A percentile compares a stretch with the other conserved stretches of the same genome.
Evolutionary conservation across 2,797 vertebrate genomes (phyloP).

Genomic region (Rhinophrynus dorsalis): DNA sequence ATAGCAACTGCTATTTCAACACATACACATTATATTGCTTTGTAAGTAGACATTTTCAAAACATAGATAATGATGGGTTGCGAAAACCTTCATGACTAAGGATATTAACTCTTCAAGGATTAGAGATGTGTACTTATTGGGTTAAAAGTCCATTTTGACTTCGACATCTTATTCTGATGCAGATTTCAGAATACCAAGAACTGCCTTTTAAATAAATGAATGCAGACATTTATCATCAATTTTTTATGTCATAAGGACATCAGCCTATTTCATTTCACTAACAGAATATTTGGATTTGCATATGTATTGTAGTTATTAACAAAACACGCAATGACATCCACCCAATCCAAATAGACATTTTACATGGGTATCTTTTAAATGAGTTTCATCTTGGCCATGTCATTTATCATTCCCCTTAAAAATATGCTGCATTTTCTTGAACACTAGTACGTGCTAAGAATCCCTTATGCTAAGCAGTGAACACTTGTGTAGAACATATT

Average conservation of each 20-base stretch:
- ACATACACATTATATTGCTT: neutral
- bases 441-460: neutral
- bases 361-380: neutral
- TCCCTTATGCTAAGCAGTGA: neutral
- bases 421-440: neutral
- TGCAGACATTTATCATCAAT: neutral
- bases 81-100: too few species aligned
- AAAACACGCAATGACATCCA: neutral
- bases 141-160: too few species aligned
- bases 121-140: too few species aligned
- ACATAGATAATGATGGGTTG: neutral
- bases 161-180: neutral
- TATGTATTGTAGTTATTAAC: neutral
- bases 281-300: neutral
- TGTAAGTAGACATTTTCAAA: neutral
- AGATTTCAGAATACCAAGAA: neutral
- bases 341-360: neutral
- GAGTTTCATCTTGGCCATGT: neutral
- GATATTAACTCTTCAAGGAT: too few species aligned
- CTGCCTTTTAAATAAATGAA: neutral
- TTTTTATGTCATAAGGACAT: neutral
- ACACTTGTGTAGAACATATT: constrained; percentile 3
- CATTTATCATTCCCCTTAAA: neutral
- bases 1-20: neutral
- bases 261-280: neutral